Evolutionary conservation across 2,888 invertebrate species (phyloP).

Genomic region (Eudemis profundana): DNA sequence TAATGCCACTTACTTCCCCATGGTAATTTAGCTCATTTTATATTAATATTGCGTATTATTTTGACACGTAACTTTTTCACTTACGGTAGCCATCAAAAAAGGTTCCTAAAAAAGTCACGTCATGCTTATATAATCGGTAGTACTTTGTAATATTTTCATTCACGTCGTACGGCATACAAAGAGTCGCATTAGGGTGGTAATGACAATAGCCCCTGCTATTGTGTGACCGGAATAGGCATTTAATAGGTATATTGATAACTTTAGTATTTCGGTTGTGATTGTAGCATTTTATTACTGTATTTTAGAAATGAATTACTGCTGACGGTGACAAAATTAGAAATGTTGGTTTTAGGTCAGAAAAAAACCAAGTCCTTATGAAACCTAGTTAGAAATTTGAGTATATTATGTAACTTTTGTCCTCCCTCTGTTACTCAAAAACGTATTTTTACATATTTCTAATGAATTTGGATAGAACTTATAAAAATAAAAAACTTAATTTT

Average conservation of each 20-base stretch:
- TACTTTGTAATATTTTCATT: constrained; percentile 8
- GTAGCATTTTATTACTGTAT: background rate
- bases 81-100: background rate
- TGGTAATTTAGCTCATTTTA: background rate
- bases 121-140: constrained; percentile 9
- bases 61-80: background rate
- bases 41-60: background rate
- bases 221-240: constrained; percentile 12
- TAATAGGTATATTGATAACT: background rate
- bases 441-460: too few species aligned
- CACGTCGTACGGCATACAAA: background rate
- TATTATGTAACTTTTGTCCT: too few species aligned
- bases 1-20: background rate
- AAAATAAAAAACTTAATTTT: too few species aligned
- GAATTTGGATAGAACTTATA: too few species aligned
- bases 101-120: background rate
- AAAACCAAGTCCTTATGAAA: too few species aligned
- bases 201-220: constrained; percentile 2
- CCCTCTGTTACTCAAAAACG: too few species aligned
- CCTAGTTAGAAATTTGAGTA: too few species aligned
- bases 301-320: background rate
- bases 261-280: background rate
- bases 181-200: background rate
- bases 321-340: background rate
- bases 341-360: background rate